Evolutionary conservation across 2,888 invertebrate genomes (phyloP), one percentile per base, ranked within the genome.

Genomic region (Byasa hedistus): DNA sequence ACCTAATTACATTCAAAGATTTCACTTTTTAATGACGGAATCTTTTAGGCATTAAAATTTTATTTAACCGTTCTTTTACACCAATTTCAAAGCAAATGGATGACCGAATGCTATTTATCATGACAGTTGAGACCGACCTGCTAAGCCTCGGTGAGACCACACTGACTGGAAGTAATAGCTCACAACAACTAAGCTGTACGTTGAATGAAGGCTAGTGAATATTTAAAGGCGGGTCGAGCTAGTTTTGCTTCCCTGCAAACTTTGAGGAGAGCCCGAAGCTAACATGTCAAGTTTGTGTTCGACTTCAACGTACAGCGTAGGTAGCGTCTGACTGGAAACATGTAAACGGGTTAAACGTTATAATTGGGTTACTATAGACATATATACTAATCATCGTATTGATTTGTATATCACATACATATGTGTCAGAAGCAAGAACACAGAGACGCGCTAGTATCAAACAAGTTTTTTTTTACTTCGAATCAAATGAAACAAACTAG

Each of bases 261-360:
- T 27, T 44, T 62, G 61, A 55, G 56, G 24, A 27, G 27, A 39
- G 55, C 55, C 12, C 21, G 51, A 48, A 60, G 65, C 61, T 22
- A 65, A 56, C 48, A 60, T 60, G 51, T 52, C 51, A 57, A 64
- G 19, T 52, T 36, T 21, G n/a, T 51, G 36, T 57, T 64, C 52
- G 22, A 57, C 57, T 64, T 57, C 32, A 32, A 57, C 63, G 22
- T 57, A 32, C 32, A 57, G 17, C 36, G 57, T 55, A n/a, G 39
- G 27, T 52, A 19, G 36, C 21, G n/a, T 52, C 22, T 52, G 61
- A 15, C 32, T 36, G 21, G 8, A 8, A 55, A 61, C 36, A 55
- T 61, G 22, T 39, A 55, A 23, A 15, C 23, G 17, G 19, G 24
- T 55, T 23, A 55, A 55, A 23, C 24, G 4, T 12, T 55, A 55